Evolutionary conservation across 2,888 invertebrate species (phyloP).

Genomic region (Ichneumon xanthorius): DNA sequence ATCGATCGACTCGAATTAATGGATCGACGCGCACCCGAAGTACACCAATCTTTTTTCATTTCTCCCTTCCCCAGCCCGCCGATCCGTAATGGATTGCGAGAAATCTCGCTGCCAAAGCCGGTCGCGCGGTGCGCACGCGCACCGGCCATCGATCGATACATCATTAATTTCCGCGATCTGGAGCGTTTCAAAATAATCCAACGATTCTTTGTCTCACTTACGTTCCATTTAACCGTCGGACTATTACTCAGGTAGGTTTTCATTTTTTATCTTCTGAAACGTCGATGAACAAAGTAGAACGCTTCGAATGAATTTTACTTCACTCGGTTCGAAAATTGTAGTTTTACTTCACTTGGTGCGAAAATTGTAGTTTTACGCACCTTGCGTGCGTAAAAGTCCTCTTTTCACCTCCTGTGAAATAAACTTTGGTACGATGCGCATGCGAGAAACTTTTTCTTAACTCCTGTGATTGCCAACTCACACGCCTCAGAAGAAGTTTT

Average conservation of each 20-base stretch:
- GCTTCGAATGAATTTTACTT: constrained; percentile 15
- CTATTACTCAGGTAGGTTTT: constrained; percentile 3
- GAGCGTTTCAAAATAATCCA: constrained; percentile 47
- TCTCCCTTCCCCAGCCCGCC: constrained; percentile 2
- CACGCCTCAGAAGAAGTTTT: too few relatives aligned
- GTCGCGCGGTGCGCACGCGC: constrained; percentile 29
- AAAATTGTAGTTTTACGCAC: too few relatives aligned
- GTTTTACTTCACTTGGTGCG: too few relatives aligned
- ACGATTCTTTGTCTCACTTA: constrained; percentile 25
- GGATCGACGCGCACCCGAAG: constrained; percentile 56
- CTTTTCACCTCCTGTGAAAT: too few relatives aligned
- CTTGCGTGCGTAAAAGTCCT: too few relatives aligned
- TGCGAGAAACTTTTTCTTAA: too few relatives aligned
- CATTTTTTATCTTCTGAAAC: not conserved
- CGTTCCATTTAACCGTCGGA: not conserved
- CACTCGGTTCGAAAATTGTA: too few relatives aligned
- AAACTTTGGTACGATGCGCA: too few relatives aligned
- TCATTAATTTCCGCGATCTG: constrained; percentile 49
- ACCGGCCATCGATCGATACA: constrained; percentile 45
- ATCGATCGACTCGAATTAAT: constrained; percentile 62
- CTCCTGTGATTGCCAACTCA: too few relatives aligned
- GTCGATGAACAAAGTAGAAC: not conserved
- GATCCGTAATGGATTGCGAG: constrained; percentile 56
- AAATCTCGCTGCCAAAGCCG: constrained; percentile 54
- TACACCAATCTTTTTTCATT: constrained; percentile 56